Evolutionary conservation across 2,797 vertebrate species (phyloP).

Genomic region (Acropternis orthonyx): DNA sequence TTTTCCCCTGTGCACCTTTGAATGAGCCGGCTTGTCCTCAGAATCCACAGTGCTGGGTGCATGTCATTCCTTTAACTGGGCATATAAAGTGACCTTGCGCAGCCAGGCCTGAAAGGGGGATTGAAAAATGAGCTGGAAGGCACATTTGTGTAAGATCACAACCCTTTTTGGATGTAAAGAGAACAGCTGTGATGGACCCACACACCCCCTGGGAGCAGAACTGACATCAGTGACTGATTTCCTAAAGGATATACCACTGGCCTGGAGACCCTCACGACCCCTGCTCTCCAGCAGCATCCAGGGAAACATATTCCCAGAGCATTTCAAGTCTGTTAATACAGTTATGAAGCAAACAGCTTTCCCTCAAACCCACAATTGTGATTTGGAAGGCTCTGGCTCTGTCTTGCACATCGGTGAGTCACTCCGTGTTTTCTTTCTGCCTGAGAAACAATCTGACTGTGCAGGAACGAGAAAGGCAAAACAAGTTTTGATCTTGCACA

Average conservation of each 20-base stretch:
- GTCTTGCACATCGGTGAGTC: constrained; percentile 21
- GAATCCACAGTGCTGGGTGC: background rate
- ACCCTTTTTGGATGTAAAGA: background rate
- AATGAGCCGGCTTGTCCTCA: background rate
- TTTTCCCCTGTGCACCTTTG: background rate
- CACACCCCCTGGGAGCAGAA: background rate
- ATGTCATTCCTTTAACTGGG: background rate
- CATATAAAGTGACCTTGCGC: background rate
- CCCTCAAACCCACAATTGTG: background rate
- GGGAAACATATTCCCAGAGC: background rate
- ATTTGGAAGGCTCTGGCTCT: background rate
- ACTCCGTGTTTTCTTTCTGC: background rate
- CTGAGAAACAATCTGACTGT: background rate
- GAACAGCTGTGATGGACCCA: background rate
- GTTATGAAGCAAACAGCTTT: background rate
- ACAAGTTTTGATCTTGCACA: background rate
- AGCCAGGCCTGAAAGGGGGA: background rate
- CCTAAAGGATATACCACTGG: background rate
- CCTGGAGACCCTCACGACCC: background rate
- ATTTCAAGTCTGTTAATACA: background rate
- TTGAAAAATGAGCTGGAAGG: background rate
- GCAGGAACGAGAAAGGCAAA: background rate
- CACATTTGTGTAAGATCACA: background rate
- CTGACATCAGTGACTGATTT: background rate
- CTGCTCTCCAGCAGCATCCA: background rate